phyloP scores from a whole-genome alignment of 2,113 vertebrate species.

The Plectropomus leopardus region DNA sequence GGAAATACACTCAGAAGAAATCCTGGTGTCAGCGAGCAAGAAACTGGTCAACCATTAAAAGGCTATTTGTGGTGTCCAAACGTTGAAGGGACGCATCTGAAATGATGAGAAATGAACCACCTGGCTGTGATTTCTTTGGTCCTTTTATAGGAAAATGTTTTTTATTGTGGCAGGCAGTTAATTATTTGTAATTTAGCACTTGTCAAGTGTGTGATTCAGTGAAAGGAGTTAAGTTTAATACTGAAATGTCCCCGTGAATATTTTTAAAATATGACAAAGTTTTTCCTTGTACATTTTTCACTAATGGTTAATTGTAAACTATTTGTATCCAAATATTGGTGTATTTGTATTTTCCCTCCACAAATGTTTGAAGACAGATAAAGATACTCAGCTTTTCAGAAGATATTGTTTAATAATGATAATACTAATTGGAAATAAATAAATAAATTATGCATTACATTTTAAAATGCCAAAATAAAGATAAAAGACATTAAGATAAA shows the following conservation, averaged over 20 bases:
- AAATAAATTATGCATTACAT: too few species aligned
- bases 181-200: conserved; percentile 26
- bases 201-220: conserved; percentile 9
- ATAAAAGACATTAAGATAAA: too few species aligned
- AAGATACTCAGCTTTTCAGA: background rate
- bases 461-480: too few species aligned
- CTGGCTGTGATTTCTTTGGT: background rate
- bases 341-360: background rate
- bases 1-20: conserved; percentile 56
- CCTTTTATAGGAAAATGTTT: background rate
- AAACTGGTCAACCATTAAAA: conserved; percentile 69
- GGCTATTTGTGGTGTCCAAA: conserved; percentile 21
- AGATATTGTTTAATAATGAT: too few species aligned
- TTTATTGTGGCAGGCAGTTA: conserved; percentile 12
- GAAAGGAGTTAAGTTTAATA: background rate
- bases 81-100: conserved; percentile 7
- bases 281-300: background rate
- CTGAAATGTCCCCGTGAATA: background rate
- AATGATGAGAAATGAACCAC: background rate
- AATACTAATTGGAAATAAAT: too few species aligned
- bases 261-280: background rate
- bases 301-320: background rate
- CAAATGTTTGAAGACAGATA: background rate
- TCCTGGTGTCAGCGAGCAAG: conserved; percentile 54
- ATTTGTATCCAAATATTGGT: too few species aligned